Base-by-base conservation (phyloP, 2,797 vertebrate genomes). In the Sorex maritimensis region DNA sequence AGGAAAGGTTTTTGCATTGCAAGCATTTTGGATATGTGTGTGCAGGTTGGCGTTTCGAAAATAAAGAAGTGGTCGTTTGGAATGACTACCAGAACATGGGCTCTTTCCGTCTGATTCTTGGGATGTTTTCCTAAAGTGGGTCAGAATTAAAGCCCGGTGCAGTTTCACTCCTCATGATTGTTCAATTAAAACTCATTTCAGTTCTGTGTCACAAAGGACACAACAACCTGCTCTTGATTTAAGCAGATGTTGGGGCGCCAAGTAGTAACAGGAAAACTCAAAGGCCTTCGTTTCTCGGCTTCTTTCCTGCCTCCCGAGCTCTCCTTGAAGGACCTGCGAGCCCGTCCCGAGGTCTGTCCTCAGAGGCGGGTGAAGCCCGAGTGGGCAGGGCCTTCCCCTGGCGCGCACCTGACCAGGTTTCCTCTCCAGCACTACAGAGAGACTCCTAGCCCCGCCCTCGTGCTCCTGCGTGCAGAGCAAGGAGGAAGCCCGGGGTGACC, bases 51-150 rank as follows among this genome's bases (percentile, higher is more conserved):
- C 13, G 6, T 91, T 94, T 89, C 68, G 84, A 52, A 92, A 83
- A 77, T 82, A 77, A 3, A 88, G 80, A 83, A 81, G 30, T 90
- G 9, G 77, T 88, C 80, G 6, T 88, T 92, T 93, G 84, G 65
- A 87, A 63, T 88, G 82, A 58, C 91, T 92, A 85, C 44, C 91
- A 87, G 61, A 92, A 87, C 89, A 41, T 92, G 80, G 92, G 79
- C 93, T 75, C 79, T 92, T 65, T 93, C 79, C 71, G 55, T 87
- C 63, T 85, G 0, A 92, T 93, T 95, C 79, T 84, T 94, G 91
- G 92, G 93, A 94, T 93, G 80, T n/a, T 91, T 93, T 72, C 46
- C 17, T 94, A 44, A 44, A 94, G 77, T 95, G 91, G 90, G 79
- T 85, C 81, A 94, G 77, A 93, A 73, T 94, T 92, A 80, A 1